Base-by-base conservation (phyloP, 2,113 vertebrate genomes). In the Rattus rattus region DNA sequence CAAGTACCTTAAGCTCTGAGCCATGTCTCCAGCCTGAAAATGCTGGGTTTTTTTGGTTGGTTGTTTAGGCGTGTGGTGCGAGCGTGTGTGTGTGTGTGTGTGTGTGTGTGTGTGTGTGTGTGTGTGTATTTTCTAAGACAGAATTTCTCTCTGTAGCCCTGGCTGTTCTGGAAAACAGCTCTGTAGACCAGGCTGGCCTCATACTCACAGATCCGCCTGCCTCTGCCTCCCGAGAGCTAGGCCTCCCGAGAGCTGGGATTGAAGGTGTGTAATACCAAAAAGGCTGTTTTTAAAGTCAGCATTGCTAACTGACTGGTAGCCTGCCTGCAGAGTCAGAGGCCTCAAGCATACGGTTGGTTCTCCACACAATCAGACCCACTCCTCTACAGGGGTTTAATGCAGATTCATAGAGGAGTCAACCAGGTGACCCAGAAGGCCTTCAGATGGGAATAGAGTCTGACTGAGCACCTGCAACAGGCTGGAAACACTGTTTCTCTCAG, bases 321-420 rank as follows among this genome's bases (percentile, higher is more conserved):
- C 43, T 92, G 80, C 30, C 54, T 90, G 70, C 72, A 65, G 52
- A n/a, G n/a, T 56, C 94, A 81, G 49, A 95, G 56, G 76, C 5
- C 52, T 63, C 80, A 69, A 69, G 14, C 67, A 30, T 63, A 63
- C 47, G 54, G 52, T 16, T 47, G 54, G 52, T 16, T 87, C 12
- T 52, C 61, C 39, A 54, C 19, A 52, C 54, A n/a, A 81, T 63
- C 13, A 39, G 28, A 5, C 65, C 11, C 8, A 24, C 73, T 86
- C 65, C 75, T 80, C 13, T 73, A 72, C 59, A 70, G 30, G 19
- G 36, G 33, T 33, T 84, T 11, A 63, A 73, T 70, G 22, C 33
- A 89, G 36, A 89, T 3, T 52, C 76, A 47, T 13, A 33, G 80
- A 84, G 9, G 17, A 63, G 24, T 65, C 56, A 89, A 26, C 12